These are phyloP conservation scores for Lota lota DNA, from an alignment of 2,113 vertebrate genomes.

Conservation along the genomic window DNA sequence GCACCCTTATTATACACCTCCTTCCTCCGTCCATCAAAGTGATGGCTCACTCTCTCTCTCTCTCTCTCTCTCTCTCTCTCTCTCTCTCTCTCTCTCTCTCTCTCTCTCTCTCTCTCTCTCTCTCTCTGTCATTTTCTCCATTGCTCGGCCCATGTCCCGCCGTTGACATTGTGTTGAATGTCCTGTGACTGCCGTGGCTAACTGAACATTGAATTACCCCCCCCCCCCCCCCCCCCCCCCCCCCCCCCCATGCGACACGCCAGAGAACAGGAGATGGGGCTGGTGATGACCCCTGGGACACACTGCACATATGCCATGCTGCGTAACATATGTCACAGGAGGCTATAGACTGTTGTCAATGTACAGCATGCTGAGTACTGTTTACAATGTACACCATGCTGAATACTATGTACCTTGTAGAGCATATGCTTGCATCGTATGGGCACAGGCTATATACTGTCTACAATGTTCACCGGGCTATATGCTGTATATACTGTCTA, in stretches of 20 bases:
- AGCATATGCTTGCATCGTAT: too few species aligned
- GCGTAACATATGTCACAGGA: too few species aligned
- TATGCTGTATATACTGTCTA: too few species aligned
- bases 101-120: conserved; percentile 33
- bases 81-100: too few species aligned
- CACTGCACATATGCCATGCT: conserved; percentile 5
- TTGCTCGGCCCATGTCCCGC: conserved; percentile 1
- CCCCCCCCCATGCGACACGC: too few species aligned
- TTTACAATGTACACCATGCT: too few species aligned
- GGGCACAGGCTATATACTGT: too few species aligned
- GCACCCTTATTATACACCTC: conserved; percentile 62
- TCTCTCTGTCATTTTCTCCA: background rate
- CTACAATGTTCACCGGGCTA: too few species aligned
- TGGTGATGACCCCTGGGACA: conserved; percentile 36
- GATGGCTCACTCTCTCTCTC: conserved; percentile 59
- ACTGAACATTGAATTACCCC: conserved; percentile 69
- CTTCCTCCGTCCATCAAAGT: conserved; percentile 61
- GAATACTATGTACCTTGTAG: too few species aligned
- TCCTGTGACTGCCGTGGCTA: conserved; percentile 65
- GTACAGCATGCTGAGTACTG: too few species aligned
- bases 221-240: background rate
- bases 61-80: background rate
- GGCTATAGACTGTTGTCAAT: too few species aligned
- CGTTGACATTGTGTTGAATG: conserved; percentile 71
- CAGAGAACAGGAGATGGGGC: too few species aligned